These are phyloP conservation scores for Lithophane socia DNA, from an alignment of 2,888 invertebrate genomes.

Conservation along the genomic window DNA sequence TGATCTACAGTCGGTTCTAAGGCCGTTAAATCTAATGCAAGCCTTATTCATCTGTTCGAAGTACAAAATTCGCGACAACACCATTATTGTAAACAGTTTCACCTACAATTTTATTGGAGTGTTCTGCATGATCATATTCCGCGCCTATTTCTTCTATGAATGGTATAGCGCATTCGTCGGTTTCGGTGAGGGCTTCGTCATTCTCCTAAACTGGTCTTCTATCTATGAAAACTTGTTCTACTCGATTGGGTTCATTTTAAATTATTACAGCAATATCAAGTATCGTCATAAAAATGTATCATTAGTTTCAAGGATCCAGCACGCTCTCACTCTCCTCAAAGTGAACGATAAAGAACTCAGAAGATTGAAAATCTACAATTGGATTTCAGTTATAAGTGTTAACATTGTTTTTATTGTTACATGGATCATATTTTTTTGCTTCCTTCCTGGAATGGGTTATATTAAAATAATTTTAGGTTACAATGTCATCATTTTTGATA, in stretches of 20 bases:
- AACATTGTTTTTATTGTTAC: constrained; percentile 4
- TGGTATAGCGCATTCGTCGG: neutral
- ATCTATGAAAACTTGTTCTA: neutral
- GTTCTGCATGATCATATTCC: neutral
- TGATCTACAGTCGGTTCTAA: constrained; percentile 27
- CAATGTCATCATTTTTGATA: constrained; percentile 7
- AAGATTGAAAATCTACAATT: constrained; percentile 26
- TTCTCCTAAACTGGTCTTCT: neutral
- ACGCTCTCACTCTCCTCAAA: constrained; percentile 30
- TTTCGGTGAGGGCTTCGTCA: neutral
- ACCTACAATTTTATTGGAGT: constrained; percentile 27
- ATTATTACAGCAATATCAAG: constrained; percentile 21
- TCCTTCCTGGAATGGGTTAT: neutral
- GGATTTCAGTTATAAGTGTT: constrained; percentile 19
- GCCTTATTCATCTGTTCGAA: constrained; percentile 24
- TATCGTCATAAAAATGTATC: neutral
- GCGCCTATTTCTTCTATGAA: neutral
- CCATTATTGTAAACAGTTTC: constrained; percentile 10
- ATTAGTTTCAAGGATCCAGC: constrained; percentile 31
- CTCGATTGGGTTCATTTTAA: constrained; percentile 21
- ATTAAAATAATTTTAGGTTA: neutral
- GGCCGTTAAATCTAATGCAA: constrained; percentile 35
- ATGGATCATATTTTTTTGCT: neutral
- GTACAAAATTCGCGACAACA: constrained; percentile 17
- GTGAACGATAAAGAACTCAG: constrained; percentile 22